Base-by-base conservation (phyloP, 2,888 invertebrate species). In the Cerastis leucographa region DNA sequence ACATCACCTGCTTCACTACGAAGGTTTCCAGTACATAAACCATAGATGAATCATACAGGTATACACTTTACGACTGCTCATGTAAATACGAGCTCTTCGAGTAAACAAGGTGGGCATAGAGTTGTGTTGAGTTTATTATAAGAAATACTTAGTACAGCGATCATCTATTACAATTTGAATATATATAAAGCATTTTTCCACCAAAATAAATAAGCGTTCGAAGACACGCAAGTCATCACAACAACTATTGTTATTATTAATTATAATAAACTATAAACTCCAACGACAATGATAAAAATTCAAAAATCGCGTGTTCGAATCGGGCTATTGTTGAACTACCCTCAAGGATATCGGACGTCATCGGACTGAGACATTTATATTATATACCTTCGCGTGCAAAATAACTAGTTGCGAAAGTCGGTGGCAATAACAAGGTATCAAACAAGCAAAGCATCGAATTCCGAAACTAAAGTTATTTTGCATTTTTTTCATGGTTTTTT, bases 1-100 rank as follows among this genome's bases (percentile, higher is more conserved):
- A 87, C 88, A 85, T 88, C 87, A 88, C 79, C 73, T 73, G 22
- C 74, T 73, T 29, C 22, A 74, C 51, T 67, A 44, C 64, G 65
- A 71, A 81, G 68, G 76, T 83, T 78, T 49, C 74, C 40, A 62
- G 62, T 71, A 67, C 62, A 71, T 61, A 71, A 73, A 71, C 78
- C 75, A 74, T 76, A 46, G 51, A 81, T 85, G 86, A 86, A 70
- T 86, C 87, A 86, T 74, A 69, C 6, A 35, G 1, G 6, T 40
- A 22, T 14, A 62, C 71, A 51, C 67, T 82, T 82, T 79, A 87
- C 74, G 74, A 65, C 44, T 65, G 40, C 49, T 74, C 42, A 67
- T 69, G 73, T 75, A 73, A 46, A 71, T 64, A 81, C 73, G 65
- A 62, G 61, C 51, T 74, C 12, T 56, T 64, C 29, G 61, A 61